Conservation (phyloP, 2,888 invertebrate genomes). For the Orchestes rusci region DNA sequence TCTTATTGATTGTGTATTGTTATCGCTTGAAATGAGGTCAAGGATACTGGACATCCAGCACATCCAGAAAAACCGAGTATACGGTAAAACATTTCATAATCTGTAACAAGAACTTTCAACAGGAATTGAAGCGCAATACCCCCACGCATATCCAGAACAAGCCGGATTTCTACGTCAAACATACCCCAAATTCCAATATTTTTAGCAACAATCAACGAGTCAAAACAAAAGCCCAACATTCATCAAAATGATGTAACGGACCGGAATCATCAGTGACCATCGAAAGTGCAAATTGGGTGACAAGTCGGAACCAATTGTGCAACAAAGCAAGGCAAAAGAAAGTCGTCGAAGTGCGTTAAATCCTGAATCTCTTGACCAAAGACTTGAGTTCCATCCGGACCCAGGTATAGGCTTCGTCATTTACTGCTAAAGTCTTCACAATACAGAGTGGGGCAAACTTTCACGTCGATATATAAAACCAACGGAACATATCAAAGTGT, state of each 20-base stretch:
- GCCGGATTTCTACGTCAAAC: no score
- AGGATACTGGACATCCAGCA: no score
- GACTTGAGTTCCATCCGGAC: constrained; percentile 32
- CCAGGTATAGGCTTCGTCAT: constrained; percentile 33
- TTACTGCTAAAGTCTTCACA: constrained; percentile 36
- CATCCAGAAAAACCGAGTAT: no score
- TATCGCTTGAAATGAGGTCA: no score
- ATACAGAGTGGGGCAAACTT: constrained; percentile 43
- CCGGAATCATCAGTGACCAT: not conserved
- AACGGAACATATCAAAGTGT: constrained; percentile 43
- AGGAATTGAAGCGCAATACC: no score
- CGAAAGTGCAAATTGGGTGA: constrained; percentile 26
- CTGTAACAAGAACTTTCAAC: no score
- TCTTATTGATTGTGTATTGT: no score
- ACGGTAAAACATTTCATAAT: no score
- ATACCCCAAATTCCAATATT: no score
- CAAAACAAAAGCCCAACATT: not conserved
- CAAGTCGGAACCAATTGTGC: constrained; percentile 32
- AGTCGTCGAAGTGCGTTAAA: constrained; percentile 35
- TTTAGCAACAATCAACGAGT: no score
- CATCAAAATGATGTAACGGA: not conserved
- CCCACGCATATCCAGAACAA: no score
- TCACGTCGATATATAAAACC: constrained; percentile 46
- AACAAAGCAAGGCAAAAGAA: constrained; percentile 34
- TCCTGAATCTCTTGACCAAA: constrained; percentile 34